Percentiles rank a stretch among this genome's conserved stretches.
Evolutionary conservation across 2,113 vertebrate species (phyloP).

Genomic region (Ahaetulla prasina): DNA sequence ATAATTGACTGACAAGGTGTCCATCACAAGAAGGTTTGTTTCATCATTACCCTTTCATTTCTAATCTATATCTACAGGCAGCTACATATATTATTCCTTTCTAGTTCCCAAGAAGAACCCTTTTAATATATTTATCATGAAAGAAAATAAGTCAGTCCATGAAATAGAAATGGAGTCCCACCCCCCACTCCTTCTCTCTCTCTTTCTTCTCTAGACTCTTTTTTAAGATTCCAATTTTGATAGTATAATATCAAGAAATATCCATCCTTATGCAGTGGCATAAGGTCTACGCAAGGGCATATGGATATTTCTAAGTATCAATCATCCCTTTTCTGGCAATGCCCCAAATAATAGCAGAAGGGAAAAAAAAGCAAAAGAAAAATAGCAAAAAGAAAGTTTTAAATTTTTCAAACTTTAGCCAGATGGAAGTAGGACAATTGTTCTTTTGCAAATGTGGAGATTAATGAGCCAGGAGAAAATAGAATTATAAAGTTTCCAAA

Average conservation of each 20-base stretch:
- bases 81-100: slow-evolving; percentile 30
- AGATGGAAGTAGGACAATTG: slow-evolving; percentile 73
- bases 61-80: slow-evolving; percentile 31
- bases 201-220: slow-evolving; percentile 39
- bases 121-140: slow-evolving; percentile 47
- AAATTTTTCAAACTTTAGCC: slow-evolving; percentile 57
- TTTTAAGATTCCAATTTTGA: slow-evolving; percentile 66
- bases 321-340: slow-evolving; percentile 68
- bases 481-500: slow-evolving; percentile 71
- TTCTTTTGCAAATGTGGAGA: slow-evolving; percentile 72
- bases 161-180: slow-evolving; percentile 49
- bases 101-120: slow-evolving; percentile 10
- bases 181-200: slow-evolving; percentile 13
- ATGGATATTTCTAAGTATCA: slow-evolving; percentile 52
- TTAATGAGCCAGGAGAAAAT: slow-evolving; percentile 75
- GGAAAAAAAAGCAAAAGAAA: slow-evolving; percentile 47
- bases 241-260: slow-evolving; percentile 59
- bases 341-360: slow-evolving; percentile 65
- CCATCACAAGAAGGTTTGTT: slow-evolving; percentile 27
- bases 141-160: slow-evolving; percentile 58
- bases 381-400: slow-evolving; percentile 47
- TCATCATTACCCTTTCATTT: slow-evolving; percentile 29
- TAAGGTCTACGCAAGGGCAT: slow-evolving; percentile 59
- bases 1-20: slow-evolving; percentile 23
- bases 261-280: slow-evolving; percentile 55